phyloP scores from a whole-genome alignment of 2,888 invertebrate genomes.

The Pachymerium ferrugineum region DNA sequence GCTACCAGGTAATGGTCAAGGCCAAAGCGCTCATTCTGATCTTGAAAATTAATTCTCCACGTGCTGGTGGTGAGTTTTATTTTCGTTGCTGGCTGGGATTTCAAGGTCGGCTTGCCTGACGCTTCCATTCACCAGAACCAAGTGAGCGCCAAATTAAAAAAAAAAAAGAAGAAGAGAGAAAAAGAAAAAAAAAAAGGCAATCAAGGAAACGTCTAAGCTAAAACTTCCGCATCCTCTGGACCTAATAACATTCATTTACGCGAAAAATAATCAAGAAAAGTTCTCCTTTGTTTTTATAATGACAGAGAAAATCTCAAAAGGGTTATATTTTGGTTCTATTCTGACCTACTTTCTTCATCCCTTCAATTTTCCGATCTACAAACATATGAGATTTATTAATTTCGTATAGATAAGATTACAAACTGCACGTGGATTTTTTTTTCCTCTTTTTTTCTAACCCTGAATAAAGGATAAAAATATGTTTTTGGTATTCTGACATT shows the following conservation, averaged over 20 bases:
- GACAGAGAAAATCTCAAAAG: too few relatives aligned
- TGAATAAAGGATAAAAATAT: not conserved
- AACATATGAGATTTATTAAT: constrained; percentile 16
- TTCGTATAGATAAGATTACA: constrained; percentile 1
- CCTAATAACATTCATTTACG: not conserved
- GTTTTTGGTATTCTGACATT: not conserved
- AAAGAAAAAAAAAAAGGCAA: not conserved
- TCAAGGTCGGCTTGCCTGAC: not conserved
- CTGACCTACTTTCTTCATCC: not conserved
- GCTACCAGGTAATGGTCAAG: constrained; percentile 21
- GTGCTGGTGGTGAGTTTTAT: constrained; percentile 1
- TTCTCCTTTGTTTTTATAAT: too few relatives aligned
- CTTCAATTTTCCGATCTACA: not conserved
- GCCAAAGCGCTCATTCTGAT: constrained; percentile 3
- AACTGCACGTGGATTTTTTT: constrained; percentile 5
- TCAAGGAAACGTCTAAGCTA: constrained; percentile 9
- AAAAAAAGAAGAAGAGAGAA: not conserved
- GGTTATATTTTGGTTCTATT: too few relatives aligned
- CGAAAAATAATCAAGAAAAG: too few relatives aligned
- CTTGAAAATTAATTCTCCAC: constrained; percentile 21
- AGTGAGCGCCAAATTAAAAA: not conserved
- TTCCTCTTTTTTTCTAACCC: not conserved
- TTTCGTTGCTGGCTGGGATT: constrained; percentile 4
- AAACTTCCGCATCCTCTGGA: not conserved
- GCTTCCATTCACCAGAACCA: constrained; percentile 9